These are phyloP conservation scores for Netelia virgata DNA, from an alignment of 2,888 invertebrate genomes.

Conservation along the genomic window DNA sequence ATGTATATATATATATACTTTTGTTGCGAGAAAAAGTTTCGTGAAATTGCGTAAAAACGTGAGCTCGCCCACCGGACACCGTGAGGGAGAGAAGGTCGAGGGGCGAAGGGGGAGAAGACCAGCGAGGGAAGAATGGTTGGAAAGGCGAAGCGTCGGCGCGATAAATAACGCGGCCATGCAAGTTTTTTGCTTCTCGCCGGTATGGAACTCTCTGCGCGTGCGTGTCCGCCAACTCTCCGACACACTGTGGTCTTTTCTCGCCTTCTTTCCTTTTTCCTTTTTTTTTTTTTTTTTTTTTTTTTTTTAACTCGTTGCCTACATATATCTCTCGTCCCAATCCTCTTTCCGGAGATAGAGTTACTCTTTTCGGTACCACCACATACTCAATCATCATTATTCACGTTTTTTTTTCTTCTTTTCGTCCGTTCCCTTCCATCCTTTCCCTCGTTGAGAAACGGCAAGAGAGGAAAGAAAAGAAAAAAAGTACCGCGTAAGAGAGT, in stretches of 20 bases:
- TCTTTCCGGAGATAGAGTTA: slow-evolving; percentile 41
- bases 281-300: slow-evolving; percentile 45
- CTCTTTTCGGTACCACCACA: slow-evolving; percentile 37
- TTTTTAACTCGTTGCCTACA: slow-evolving; percentile 16
- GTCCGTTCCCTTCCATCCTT: not conserved
- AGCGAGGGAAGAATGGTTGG: slow-evolving; percentile 20
- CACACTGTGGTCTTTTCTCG: slow-evolving; percentile 65
- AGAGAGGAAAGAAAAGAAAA: not conserved
- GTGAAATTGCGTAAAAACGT: slow-evolving; percentile 72
- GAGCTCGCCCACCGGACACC: slow-evolving; percentile 45
- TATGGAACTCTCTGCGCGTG: slow-evolving; percentile 53
- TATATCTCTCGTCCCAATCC: slow-evolving; percentile 28
- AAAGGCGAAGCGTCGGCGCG: slow-evolving; percentile 64
- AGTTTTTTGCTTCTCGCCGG: slow-evolving; percentile 59
- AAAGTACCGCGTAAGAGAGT: not conserved
- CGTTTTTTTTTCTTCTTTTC: slow-evolving; percentile 13
- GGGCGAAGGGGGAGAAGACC: not conserved
- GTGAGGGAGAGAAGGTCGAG: not conserved
- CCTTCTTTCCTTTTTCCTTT: slow-evolving; percentile 53
- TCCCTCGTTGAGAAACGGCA: slow-evolving; percentile 4
- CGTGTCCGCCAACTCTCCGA: slow-evolving; percentile 47
- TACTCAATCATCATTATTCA: slow-evolving; percentile 54
- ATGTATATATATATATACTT: slow-evolving; percentile 9
- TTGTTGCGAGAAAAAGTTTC: slow-evolving; percentile 68
- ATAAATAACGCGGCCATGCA: slow-evolving; percentile 69